Evolutionary conservation across 1,140 invertebrate genomes (phyloP).

Genomic region (Camponotus pennsylvanicus): DNA sequence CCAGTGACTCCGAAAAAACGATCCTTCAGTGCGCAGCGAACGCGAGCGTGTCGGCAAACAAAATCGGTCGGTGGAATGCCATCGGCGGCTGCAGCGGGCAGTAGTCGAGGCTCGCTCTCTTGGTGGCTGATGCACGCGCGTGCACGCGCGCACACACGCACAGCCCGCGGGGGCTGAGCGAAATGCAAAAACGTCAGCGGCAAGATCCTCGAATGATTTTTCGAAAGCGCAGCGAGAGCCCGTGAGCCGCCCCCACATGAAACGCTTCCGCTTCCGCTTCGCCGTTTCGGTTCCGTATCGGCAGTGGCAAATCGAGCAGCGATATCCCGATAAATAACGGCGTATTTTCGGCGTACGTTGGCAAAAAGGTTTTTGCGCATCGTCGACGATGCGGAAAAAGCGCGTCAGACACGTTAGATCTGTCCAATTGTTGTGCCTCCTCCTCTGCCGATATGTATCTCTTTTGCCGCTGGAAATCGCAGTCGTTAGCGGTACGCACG

Average conservation of each 20-base stretch:
- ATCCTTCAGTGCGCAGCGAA: slow-evolving; percentile 83
- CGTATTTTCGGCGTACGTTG: slow-evolving; percentile 47
- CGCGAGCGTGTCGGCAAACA: slow-evolving; percentile 84
- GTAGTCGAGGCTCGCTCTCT: slow-evolving; percentile 20
- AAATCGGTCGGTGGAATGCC: slow-evolving; percentile 81
- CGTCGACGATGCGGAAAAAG: slow-evolving; percentile 54
- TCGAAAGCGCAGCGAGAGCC: slow-evolving; percentile 56
- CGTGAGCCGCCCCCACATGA: slow-evolving; percentile 24
- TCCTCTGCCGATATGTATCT: not conserved
- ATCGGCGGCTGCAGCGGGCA: slow-evolving; percentile 64
- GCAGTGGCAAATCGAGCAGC: slow-evolving; percentile 50
- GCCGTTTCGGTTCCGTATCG: slow-evolving; percentile 18
- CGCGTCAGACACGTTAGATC: slow-evolving; percentile 59
- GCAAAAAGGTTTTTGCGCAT: slow-evolving; percentile 46
- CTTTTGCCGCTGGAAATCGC: slow-evolving; percentile 32
- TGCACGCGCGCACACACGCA: not conserved
- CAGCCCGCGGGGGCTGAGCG: slow-evolving; percentile 26
- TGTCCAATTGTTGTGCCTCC: slow-evolving; percentile 45
- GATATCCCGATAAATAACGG: slow-evolving; percentile 68
- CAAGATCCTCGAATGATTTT: slow-evolving; percentile 70
- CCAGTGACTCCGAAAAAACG: slow-evolving; percentile 83
- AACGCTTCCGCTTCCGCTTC: slow-evolving; percentile 48
- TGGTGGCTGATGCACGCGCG: slow-evolving; percentile 31
- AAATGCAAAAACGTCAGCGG: slow-evolving; percentile 70
- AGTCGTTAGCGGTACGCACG: slow-evolving; percentile 37